phyloP scores from a whole-genome alignment of 1,140 invertebrate species.

The Zaprionus kolodkinae region DNA sequence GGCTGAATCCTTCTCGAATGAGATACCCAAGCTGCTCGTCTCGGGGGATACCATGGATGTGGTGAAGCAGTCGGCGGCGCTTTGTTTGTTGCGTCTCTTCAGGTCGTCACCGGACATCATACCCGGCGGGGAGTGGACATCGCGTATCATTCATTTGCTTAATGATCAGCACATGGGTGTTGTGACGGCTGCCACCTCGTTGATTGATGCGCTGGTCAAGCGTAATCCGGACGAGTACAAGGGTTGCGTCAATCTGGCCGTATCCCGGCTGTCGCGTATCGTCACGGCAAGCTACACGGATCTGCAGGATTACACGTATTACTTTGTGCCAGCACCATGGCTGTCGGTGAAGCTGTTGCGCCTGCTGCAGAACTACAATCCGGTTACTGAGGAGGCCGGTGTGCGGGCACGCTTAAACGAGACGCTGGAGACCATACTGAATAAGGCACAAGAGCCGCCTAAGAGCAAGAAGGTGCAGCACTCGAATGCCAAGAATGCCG shows the following conservation, averaged over 20 bases:
- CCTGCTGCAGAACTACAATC: conserved; percentile 99
- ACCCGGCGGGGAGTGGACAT: conserved; percentile 99
- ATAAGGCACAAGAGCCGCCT: conserved; percentile 99
- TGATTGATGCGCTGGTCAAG: conserved; percentile 99
- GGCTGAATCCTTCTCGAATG: conserved; percentile 99
- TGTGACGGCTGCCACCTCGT: conserved; percentile 98
- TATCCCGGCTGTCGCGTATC: conserved; percentile 98
- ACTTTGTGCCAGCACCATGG: conserved; percentile 99
- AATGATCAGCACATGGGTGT: conserved; percentile 99
- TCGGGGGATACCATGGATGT: conserved; percentile 99
- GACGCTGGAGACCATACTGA: conserved; percentile 99
- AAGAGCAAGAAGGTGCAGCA: conserved; percentile 99
- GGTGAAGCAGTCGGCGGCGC: conserved; percentile 99
- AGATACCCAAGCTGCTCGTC: conserved; percentile 98
- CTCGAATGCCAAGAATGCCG: conserved; percentile 99
- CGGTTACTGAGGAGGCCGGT: conserved; percentile 97
- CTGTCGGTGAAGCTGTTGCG: conserved; percentile 98
- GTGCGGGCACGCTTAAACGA: conserved; percentile 97
- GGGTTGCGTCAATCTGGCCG: conserved; percentile 98
- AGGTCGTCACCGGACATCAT: conserved; percentile 97
- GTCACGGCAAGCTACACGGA: conserved; percentile 99
- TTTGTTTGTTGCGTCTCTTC: conserved; percentile 97
- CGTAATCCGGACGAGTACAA: conserved; percentile 99
- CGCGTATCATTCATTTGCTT: conserved; percentile 98
- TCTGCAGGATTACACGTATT: conserved; percentile 99